Percentiles rank a stretch among this genome's conserved stretches.
Evolutionary conservation across 1,140 invertebrate genomes (phyloP).

Genomic region (Sesamia nonagrioides): DNA sequence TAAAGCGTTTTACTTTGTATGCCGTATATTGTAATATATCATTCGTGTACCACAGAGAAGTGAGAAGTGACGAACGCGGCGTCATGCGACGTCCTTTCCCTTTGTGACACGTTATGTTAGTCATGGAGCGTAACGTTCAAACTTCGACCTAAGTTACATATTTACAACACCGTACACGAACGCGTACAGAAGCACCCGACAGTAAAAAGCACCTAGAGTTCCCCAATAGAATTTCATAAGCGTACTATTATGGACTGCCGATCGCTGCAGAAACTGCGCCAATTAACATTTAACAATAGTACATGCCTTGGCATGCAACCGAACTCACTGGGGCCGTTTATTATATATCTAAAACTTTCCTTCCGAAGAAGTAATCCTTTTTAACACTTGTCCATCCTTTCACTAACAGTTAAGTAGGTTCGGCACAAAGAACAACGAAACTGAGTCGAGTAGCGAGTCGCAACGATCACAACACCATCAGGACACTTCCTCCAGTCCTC

Average conservation of each 20-base stretch:
- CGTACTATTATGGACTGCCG: slow-evolving; percentile 74
- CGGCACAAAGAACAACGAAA: slow-evolving; percentile 45
- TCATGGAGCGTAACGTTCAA: slow-evolving; percentile 74
- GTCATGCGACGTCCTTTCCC: slow-evolving; percentile 7
- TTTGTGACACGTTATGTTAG: slow-evolving; percentile 71
- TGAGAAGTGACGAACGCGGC: slow-evolving; percentile 35
- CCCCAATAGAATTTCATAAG: slow-evolving; percentile 83
- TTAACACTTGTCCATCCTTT: slow-evolving; percentile 42
- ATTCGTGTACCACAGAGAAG: slow-evolving; percentile 42
- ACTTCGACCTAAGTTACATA: slow-evolving; percentile 78
- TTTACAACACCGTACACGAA: slow-evolving; percentile 84
- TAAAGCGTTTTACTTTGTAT: slow-evolving; percentile 52
- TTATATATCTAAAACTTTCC: slow-evolving; percentile 41
- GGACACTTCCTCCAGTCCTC: slow-evolving; percentile 49
- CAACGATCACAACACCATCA: slow-evolving; percentile 65
- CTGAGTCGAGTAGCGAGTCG: slow-evolving; percentile 50
- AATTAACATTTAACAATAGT: slow-evolving; percentile 57
- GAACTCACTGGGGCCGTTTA: slow-evolving; percentile 72
- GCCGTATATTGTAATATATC: slow-evolving; percentile 45
- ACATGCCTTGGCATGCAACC: slow-evolving; percentile 53
- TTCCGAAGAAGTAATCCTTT: slow-evolving; percentile 14
- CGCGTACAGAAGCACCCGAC: slow-evolving; percentile 86
- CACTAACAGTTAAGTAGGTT: slow-evolving; percentile 30
- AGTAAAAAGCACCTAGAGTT: slow-evolving; percentile 86
- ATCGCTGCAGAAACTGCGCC: slow-evolving; percentile 69